Evolutionary conservation across 2,888 invertebrate genomes (phyloP).

Genomic region (Synergus laeviventris): DNA sequence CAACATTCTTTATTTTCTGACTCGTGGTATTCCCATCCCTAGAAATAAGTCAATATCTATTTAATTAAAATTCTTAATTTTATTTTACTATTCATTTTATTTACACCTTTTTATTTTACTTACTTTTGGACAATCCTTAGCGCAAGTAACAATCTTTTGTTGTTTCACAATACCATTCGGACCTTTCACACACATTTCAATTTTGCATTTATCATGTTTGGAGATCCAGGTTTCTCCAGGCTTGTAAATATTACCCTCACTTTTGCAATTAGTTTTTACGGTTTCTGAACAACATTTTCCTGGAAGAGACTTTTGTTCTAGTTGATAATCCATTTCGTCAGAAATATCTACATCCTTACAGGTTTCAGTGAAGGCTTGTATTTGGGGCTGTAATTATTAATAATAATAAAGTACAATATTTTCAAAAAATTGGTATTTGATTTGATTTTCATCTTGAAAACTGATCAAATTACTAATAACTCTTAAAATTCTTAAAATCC

Average conservation of each 20-base stretch:
- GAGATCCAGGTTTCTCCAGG: conserved; percentile 78
- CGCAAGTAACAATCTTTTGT: conserved; percentile 76
- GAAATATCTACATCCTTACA: conserved; percentile 77
- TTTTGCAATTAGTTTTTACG: conserved; percentile 79
- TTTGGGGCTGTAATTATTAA: conserved; percentile 42
- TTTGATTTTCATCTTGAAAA: no score
- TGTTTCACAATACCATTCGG: conserved; percentile 74
- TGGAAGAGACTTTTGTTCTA: conserved; percentile 75
- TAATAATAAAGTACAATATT: not conserved
- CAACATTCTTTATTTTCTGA: conserved; percentile 78
- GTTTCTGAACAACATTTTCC: conserved; percentile 80
- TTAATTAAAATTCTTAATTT: conserved; percentile 55
- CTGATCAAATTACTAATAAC: no score
- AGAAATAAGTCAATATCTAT: conserved; percentile 42
- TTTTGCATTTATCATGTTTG: conserved; percentile 78
- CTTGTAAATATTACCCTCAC: conserved; percentile 76
- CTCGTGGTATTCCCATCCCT: conserved; percentile 74
- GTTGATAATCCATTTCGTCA: conserved; percentile 76
- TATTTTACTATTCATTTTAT: no score
- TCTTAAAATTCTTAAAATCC: no score
- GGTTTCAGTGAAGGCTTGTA: conserved; percentile 76
- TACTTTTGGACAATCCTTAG: conserved; percentile 74
- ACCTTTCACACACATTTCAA: conserved; percentile 77
- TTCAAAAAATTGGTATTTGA: no score
- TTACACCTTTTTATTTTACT: conserved; percentile 41